Conservation (phyloP, 1,140 invertebrate species). For the Drosophila athabasca region DNA sequence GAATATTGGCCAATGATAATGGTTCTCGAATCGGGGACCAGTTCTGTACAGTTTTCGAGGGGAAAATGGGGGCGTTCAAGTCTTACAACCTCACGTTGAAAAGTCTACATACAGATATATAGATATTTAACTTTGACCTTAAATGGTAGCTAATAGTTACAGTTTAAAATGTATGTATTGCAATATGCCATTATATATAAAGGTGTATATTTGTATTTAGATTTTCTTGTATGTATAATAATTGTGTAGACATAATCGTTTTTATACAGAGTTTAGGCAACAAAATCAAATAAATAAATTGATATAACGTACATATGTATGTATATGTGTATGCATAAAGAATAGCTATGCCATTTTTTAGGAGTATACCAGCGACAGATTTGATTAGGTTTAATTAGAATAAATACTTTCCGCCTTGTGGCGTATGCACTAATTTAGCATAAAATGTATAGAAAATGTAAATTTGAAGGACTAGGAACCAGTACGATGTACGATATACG, state of each 20-base stretch:
- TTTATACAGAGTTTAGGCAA: slow-evolving; percentile 45
- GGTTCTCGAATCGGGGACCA: slow-evolving; percentile 12
- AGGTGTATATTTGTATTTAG: slow-evolving; percentile 41
- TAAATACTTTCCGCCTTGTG: slow-evolving; percentile 71
- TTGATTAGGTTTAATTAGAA: slow-evolving; percentile 58
- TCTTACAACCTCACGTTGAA: slow-evolving; percentile 60
- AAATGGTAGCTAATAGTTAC: slow-evolving; percentile 35
- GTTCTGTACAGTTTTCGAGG: slow-evolving; percentile 39
- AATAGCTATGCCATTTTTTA: slow-evolving; percentile 58
- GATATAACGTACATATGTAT: slow-evolving; percentile 17
- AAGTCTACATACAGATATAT: slow-evolving; percentile 41
- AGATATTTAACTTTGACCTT: slow-evolving; percentile 39
- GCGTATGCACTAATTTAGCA: slow-evolving; percentile 57
- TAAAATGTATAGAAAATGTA: slow-evolving; percentile 61
- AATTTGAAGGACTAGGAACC: slow-evolving; percentile 75
- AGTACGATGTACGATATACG: slow-evolving; percentile 73
- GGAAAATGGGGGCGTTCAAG: slow-evolving; percentile 15
- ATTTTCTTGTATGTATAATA: slow-evolving; percentile 24
- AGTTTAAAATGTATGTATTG: slow-evolving; percentile 62
- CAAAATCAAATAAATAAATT: slow-evolving; percentile 50
- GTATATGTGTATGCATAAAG: slow-evolving; percentile 48
- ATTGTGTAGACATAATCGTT: slow-evolving; percentile 50
- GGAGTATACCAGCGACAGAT: slow-evolving; percentile 59
- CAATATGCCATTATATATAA: slow-evolving; percentile 53
- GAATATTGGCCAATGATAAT: slow-evolving; percentile 3